Conservation (phyloP, 2,797 vertebrate genomes). For the Leucoraja ocellata region DNA sequence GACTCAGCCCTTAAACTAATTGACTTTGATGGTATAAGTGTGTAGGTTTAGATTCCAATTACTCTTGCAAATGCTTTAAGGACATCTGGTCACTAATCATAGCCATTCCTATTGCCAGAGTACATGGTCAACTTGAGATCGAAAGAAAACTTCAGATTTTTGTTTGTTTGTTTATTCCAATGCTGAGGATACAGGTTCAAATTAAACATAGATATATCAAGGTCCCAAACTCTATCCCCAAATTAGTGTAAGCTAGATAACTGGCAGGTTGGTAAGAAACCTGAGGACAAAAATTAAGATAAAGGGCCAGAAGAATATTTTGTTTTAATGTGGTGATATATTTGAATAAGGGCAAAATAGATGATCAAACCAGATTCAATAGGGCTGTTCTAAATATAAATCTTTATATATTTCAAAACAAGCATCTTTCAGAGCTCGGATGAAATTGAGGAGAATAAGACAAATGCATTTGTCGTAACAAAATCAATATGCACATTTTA, state of each 20-base stretch:
- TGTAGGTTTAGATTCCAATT: neutral
- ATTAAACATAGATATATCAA: neutral
- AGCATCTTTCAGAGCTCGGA: neutral
- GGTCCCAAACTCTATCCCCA: neutral
- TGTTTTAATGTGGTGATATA: neutral
- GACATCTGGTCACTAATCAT: neutral
- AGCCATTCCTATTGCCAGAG: neutral
- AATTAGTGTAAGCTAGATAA: neutral
- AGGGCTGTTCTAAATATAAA: neutral
- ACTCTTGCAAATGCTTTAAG: neutral
- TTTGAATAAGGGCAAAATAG: neutral
- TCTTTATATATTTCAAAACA: neutral
- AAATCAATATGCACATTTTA: neutral
- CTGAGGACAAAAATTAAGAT: neutral
- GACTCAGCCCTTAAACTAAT: neutral
- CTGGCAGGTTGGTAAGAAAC: neutral
- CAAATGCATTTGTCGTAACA: neutral
- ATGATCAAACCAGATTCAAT: neutral
- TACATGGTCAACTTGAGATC: neutral
- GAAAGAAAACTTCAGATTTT: neutral
- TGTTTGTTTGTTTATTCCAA: neutral
- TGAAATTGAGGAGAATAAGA: neutral
- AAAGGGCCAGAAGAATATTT: neutral
- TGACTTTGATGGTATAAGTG: neutral
- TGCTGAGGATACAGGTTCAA: neutral